These are phyloP conservation scores for Melieria picta DNA, from an alignment of 2,888 invertebrate genomes.

Conservation along the genomic window DNA sequence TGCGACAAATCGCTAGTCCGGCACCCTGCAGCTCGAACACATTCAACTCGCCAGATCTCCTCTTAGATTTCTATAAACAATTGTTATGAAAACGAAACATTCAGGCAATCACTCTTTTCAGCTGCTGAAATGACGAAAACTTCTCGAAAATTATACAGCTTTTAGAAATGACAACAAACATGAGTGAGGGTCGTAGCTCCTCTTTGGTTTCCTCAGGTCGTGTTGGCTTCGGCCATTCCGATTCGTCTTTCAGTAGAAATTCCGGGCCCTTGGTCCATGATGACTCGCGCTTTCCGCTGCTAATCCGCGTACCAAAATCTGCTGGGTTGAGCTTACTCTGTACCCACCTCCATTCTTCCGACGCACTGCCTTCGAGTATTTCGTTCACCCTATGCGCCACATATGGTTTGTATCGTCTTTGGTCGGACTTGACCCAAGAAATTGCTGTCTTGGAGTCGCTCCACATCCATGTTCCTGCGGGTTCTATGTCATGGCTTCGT, in stretches of 20 bases:
- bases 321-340: conserved; percentile 33
- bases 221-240: conserved; percentile 16
- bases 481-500: conserved; percentile 18
- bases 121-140: conserved; percentile 24
- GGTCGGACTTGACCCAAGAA: conserved; percentile 36
- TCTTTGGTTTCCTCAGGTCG: too few species aligned
- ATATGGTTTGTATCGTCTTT: conserved; percentile 42
- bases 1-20: too few species aligned
- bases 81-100: too few species aligned
- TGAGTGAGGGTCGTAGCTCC: too few species aligned
- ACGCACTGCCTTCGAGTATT: conserved; percentile 21
- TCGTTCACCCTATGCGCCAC: conserved; percentile 42
- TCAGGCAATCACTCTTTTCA: conserved; percentile 8
- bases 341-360: conserved; percentile 34
- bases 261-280: conserved; percentile 33
- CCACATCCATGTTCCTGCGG: conserved; percentile 22
- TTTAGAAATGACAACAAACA: too few species aligned
- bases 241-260: conserved; percentile 24
- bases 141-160: conserved; percentile 1
- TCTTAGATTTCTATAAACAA: too few species aligned
- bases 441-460: conserved; percentile 38
- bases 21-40: too few species aligned
- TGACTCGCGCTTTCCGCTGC: conserved; percentile 8
- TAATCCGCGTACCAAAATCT: conserved; percentile 32
- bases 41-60: too few species aligned